A percentile compares a stretch with the other conserved stretches of the same genome.
Conservation (phyloP, 2,888 invertebrate species). For the Norana najaformis region DNA sequence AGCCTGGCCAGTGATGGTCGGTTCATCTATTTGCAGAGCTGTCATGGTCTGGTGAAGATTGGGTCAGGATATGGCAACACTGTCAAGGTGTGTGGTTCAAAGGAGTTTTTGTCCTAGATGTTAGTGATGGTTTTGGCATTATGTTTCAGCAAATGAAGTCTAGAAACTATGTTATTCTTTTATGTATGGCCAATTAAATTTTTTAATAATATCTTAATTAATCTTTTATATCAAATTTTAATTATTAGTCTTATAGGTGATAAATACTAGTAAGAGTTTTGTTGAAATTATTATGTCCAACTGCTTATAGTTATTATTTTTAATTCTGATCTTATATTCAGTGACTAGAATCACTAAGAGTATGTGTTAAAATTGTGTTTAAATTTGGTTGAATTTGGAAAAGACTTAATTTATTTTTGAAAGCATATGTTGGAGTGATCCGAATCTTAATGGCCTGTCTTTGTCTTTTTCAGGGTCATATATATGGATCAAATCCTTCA, state of each 20-base stretch:
- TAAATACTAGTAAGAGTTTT: too few species aligned
- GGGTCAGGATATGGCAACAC: conserved; percentile 94
- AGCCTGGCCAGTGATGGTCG: conserved; percentile 83
- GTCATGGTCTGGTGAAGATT: conserved; percentile 82
- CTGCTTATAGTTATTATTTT: neutral
- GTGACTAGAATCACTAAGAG: neutral
- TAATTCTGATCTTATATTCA: too few species aligned
- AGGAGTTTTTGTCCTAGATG: neutral
- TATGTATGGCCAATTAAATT: too few species aligned
- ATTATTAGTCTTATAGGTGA: too few species aligned
- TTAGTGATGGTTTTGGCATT: neutral
- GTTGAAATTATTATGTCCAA: neutral
- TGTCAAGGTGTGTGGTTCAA: conserved; percentile 67
- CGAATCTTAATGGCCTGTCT: neutral
- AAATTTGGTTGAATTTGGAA: neutral
- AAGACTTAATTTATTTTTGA: neutral
- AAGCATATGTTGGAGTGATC: neutral
- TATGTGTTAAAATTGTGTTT: neutral
- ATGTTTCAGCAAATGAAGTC: neutral
- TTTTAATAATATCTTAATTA: too few species aligned
- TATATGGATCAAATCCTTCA: conserved; percentile 81
- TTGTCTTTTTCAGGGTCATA: conserved; percentile 70
- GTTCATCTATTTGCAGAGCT: conserved; percentile 79
- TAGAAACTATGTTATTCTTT: neutral
- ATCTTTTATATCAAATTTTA: too few species aligned